phyloP scores from a whole-genome alignment of 2,797 vertebrate genomes.

The Tragelaphus oryx region DNA sequence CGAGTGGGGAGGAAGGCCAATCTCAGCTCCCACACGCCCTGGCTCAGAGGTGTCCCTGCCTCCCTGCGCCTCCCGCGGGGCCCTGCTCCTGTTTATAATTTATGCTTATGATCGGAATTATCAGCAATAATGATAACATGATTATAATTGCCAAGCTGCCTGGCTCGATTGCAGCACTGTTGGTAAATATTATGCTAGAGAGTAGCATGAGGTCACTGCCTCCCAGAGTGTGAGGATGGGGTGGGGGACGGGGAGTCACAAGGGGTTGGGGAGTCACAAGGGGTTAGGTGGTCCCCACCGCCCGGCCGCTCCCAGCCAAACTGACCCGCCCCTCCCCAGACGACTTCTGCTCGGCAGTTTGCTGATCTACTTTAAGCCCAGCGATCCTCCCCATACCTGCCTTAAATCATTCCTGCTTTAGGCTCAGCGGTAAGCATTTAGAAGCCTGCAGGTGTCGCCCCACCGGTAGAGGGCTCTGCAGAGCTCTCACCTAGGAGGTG shows the following conservation, averaged over 20 bases:
- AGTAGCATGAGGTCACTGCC: conserved; percentile 20
- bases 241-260: background rate
- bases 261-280: background rate
- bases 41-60: background rate
- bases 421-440: background rate
- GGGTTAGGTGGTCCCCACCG: background rate
- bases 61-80: background rate
- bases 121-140: conserved; percentile 70
- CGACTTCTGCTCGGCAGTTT: background rate
- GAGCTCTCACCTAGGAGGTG: background rate
- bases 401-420: background rate
- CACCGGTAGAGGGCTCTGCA: background rate
- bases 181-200: conserved; percentile 64
- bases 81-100: conserved; percentile 64
- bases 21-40: background rate
- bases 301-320: fast-evolving
- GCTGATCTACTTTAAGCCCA: background rate
- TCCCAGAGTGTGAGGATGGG: background rate
- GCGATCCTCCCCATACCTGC: background rate
- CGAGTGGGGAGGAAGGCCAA: background rate
- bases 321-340: no score
- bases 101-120: conserved; percentile 66
- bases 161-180: conserved; percentile 53
- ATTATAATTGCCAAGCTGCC: conserved; percentile 68
- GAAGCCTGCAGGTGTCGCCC: background rate